Evolutionary conservation across 2,888 invertebrate genomes (phyloP), one percentile per base, ranked within the genome.

Genomic region (Electrophaes corylata): DNA sequence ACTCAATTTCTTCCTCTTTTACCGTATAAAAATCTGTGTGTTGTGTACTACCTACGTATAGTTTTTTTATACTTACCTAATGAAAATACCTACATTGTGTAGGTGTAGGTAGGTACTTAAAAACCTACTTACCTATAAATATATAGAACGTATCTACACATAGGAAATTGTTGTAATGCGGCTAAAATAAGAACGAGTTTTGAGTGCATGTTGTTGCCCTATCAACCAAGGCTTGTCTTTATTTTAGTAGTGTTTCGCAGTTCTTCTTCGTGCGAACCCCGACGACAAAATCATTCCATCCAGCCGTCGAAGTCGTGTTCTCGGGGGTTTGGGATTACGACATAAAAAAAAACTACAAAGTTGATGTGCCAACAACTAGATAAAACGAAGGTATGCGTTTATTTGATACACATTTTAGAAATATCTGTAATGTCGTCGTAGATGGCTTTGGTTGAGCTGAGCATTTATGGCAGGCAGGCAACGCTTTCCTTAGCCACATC

Each of bases 251-350:
- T 65, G 71, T 84, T 80, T 78, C 68, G 75, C 73, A 81, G 59
- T 46, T 35, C 81, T 81, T 84, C 85, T 86, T 84, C 87, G 87
- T 91, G 91, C 79, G 84, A 84, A 84, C 83, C 83, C 83, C 90
- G 89, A 88, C 90, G 91, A 89, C 89, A 86, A 91, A 91, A 89
- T 90, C 89, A 91, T 91, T 91, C 91, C 91, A 91, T 91, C 91
- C 91, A 91, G 91, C 89, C 91, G 90, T 91, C 89, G 91, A 88
- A 89, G 91, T 88, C 85, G 89, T 85, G 86, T 90, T 90, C 88
- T 90, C 84, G 86, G 89, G 89, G 91, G 90, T 86, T 89, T 89
- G 84, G 86, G 83, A 88, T 87, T 84, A 88, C 86, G 88, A 86
- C 88, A 86, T 85, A 87, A 78, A 81, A 83, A 82, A 84, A 87